Conservation (phyloP, 2,113 vertebrate species). For the Gymnogyps californianus region DNA sequence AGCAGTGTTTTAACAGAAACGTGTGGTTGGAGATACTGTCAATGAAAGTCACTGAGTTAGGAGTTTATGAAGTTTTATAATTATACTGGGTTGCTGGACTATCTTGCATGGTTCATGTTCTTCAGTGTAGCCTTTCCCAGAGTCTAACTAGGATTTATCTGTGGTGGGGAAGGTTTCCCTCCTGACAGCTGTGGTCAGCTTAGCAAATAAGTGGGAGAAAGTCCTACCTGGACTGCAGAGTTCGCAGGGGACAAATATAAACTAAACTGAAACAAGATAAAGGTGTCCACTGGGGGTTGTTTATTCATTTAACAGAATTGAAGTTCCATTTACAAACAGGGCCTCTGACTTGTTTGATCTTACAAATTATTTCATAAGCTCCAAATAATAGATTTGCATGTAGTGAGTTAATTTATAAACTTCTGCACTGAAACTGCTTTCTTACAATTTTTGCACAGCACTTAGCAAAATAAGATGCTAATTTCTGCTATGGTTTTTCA, state of each 20-base stretch:
- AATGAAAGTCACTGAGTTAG: background rate
- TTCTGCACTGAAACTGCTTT: background rate
- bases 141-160: background rate
- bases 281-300: background rate
- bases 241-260: background rate
- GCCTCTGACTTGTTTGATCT: background rate
- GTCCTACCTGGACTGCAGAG: background rate
- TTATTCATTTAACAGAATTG: background rate
- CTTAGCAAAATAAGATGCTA: background rate
- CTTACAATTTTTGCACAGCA: background rate
- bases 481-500: background rate
- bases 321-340: background rate
- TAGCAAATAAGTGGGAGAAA: background rate
- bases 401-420: background rate
- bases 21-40: background rate
- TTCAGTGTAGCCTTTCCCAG: background rate
- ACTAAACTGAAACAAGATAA: background rate
- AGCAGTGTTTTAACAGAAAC: background rate
- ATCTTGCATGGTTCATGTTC: background rate
- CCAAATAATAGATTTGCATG: background rate
- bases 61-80: background rate
- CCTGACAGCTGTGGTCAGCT: background rate
- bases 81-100: background rate
- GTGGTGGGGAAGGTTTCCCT: background rate
- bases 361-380: background rate